These are phyloP conservation scores for Trichogramma pretiosum DNA, from an alignment of 1,140 invertebrate genomes.

Conservation along the genomic window DNA sequence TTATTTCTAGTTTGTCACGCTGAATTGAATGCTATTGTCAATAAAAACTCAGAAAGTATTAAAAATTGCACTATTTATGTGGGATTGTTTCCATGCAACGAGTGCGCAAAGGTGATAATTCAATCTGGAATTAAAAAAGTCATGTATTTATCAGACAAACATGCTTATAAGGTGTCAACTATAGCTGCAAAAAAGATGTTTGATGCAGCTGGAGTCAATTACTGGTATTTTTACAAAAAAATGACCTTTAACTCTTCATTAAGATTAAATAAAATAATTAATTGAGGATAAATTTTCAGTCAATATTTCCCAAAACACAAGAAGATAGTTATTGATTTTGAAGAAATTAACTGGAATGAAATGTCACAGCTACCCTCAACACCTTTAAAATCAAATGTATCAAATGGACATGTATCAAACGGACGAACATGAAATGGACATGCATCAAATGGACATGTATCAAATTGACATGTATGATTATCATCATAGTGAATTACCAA, in stretches of 20 bases:
- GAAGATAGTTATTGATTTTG: slow-evolving; percentile 63
- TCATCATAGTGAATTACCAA: too few species aligned
- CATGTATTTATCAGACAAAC: slow-evolving; percentile 75
- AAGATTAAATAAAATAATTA: slow-evolving; percentile 24
- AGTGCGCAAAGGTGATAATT: slow-evolving; percentile 95
- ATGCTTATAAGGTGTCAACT: slow-evolving; percentile 56
- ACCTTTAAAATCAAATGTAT: too few species aligned
- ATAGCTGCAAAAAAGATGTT: slow-evolving; percentile 75
- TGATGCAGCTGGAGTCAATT: slow-evolving; percentile 61
- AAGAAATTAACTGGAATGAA: slow-evolving; percentile 48
- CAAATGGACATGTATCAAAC: too few species aligned
- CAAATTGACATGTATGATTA: too few species aligned
- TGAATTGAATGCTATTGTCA: slow-evolving; percentile 93
- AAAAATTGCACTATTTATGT: slow-evolving; percentile 79
- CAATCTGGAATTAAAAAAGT: slow-evolving; percentile 81
- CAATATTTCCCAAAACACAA: slow-evolving; percentile 55
- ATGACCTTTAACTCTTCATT: slow-evolving; percentile 10
- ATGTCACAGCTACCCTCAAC: slow-evolving; percentile 42
- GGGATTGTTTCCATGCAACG: slow-evolving; percentile 87
- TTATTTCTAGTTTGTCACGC: slow-evolving; percentile 82
- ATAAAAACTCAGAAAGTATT: slow-evolving; percentile 73
- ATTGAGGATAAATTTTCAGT: too few species aligned
- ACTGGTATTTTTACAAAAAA: slow-evolving; percentile 36
- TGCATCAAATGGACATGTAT: too few species aligned
- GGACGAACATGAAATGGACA: too few species aligned